Base-by-base conservation (phyloP, 2,888 invertebrate species). In the Celastrina argiolus region DNA sequence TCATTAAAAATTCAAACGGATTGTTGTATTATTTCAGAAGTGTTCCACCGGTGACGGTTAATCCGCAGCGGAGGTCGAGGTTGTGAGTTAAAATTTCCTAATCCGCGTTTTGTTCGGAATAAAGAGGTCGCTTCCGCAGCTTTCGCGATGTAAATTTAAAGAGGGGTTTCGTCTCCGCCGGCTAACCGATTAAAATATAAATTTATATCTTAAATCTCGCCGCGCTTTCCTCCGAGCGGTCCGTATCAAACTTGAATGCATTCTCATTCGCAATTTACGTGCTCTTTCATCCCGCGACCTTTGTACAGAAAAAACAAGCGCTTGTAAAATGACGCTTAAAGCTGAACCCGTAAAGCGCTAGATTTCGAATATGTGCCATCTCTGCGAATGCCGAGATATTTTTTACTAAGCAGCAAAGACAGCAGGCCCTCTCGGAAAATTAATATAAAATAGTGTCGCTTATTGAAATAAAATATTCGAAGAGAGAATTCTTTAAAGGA, bases 1-100 rank as follows among this genome's bases (percentile, higher is more conserved):
- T 83, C 83, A 89, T 90, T 86, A 86, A 88, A 88, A 87, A 87
- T 87, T 89, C 87, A 85, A 82, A 80, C 77, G 75, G 79, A 83
- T 82, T 78, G 80, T 84, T 82, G 83, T 87, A 87, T 87, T 85
- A 87, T 82, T 86, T 85, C 83, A 83, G 85, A 76, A 84, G 87
- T 88, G 86, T 88, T 88, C 87, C 85, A 82, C 79, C 83, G 81
- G 84, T 84, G 81, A 81, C 82, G 82, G 77, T 75, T 85, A 86
- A 85, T 82, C 85, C 77, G 81, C 84, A 80, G 81, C 79, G 80
- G 80, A 80, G 82, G 81, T 82, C 83, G 82, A 76, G 84, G 83
- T 72, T 73, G 81, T 75, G 84, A 84, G 86, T 87, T 85, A 83
- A 86, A 86, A 87, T 85, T 82, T 80, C 75, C 78, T 84, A 84